Base-by-base conservation (phyloP, 2,888 invertebrate genomes). In the Hedya salicella region DNA sequence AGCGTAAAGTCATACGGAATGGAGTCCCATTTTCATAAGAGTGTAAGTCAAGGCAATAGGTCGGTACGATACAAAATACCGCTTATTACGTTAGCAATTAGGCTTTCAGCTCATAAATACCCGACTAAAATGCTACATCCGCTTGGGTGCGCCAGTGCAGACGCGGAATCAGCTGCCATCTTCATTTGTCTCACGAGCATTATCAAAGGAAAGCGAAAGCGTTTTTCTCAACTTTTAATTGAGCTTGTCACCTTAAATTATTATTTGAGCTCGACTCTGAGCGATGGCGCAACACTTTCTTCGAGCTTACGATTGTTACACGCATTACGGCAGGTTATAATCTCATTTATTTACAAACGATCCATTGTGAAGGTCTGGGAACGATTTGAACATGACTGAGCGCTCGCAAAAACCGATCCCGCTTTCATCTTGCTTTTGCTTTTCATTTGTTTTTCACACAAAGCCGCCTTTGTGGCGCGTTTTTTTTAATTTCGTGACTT, bases 361-460 rank as follows among this genome's bases (percentile, higher is more conserved):
- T 67, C 75, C 69, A 78, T 79, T 79, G 78, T 78, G 63, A 78
- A 78, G 78, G 75, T 77, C 77, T 79, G 78, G 73, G 79, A 79
- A 78, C 68, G 49, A 70, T 49, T 69, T 63, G 63, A 74, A 73
- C 71, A 71, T 66, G 71, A 70, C 61, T 57, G 56, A 61, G 72
- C 70, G 70, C 70, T 57, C 71, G 76, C 78, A 78, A 78, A 76
- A 69, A 69, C 73, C 72, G 71, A 60, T 60, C 54, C 60, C 71
- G 78, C 84, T 83, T 85, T 83, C 84, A 83, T 83, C 78, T 83
- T 77, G 78, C 83, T 84, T 81, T 83, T 85, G 80, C 83, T 77
- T 81, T 78, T 70, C 62, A 56, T 62, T 67, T 62, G 62, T 62
- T 62, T 67, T 67, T 62, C 67, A 40, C 67, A 67, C 62, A 62